phyloP scores from a whole-genome alignment of 53 echinoderm and acorn worm species.

The Luidia sarsii region DNA sequence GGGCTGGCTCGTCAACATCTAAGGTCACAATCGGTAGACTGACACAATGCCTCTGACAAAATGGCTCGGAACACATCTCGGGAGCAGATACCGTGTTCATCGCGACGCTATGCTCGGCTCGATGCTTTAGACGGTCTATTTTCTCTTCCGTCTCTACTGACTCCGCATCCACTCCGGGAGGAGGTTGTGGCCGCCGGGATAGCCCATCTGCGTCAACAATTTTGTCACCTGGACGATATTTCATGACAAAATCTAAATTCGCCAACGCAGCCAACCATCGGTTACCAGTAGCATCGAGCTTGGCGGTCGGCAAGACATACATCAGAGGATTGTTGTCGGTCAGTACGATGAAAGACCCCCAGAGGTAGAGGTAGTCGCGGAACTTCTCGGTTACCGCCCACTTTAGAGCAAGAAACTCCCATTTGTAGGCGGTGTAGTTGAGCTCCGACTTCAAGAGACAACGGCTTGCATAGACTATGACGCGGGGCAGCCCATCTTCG shows the following conservation, averaged over 20 bases:
- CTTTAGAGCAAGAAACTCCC: constrained; percentile 63
- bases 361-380: constrained; percentile 60
- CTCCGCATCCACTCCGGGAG: constrained; percentile 12
- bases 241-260: constrained; percentile 44
- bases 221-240: constrained; percentile 56
- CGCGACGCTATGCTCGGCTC: no score
- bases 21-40: no score
- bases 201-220: constrained; percentile 61
- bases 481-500: not conserved
- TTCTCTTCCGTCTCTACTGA: not conserved
- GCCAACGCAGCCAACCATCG: constrained; percentile 67
- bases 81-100: no score
- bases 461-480: constrained; percentile 50
- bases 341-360: constrained; percentile 43
- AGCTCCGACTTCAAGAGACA: constrained; percentile 54
- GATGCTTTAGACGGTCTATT: no score
- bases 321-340: constrained; percentile 68
- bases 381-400: no score
- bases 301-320: constrained; percentile 66
- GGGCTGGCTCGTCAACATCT: not conserved
- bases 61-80: no score
- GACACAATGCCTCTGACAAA: no score
- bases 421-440: constrained; percentile 62
- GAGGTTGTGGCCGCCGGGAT: constrained; percentile 6
- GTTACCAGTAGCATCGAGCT: constrained; percentile 62